These are phyloP conservation scores for Pica pica DNA, from an alignment of 2,113 vertebrate species.

Conservation along the genomic window DNA sequence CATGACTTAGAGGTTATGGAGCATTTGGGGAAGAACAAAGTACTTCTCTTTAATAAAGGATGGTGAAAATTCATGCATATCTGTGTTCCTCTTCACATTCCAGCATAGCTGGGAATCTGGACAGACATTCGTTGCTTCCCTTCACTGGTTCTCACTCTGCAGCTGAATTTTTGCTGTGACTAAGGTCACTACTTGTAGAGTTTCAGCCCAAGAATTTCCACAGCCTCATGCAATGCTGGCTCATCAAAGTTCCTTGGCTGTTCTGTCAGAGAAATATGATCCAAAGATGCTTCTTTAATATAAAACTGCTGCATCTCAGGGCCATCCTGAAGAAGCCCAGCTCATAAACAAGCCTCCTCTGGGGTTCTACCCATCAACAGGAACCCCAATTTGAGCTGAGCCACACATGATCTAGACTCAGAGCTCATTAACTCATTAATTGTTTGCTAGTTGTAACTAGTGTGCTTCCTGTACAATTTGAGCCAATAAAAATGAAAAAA, in stretches of 20 bases:
- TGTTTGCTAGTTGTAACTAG: not conserved
- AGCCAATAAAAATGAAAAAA: not conserved
- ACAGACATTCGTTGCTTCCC: not conserved
- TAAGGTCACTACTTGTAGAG: not conserved
- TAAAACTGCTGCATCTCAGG: not conserved
- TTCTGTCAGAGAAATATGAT: not conserved
- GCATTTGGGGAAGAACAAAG: not conserved
- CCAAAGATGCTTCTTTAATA: not conserved
- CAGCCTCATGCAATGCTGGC: not conserved
- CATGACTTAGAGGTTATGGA: not conserved
- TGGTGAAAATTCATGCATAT: not conserved
- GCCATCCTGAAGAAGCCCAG: not conserved
- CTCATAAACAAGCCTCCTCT: not conserved
- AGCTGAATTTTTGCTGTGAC: not conserved
- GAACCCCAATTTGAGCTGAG: not conserved
- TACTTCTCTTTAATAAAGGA: not conserved
- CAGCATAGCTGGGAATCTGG: not conserved
- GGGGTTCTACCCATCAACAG: accelerated
- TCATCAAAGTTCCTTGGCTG: not conserved
- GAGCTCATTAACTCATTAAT: not conserved
- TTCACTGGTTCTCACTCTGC: not conserved
- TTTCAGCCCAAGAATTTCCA: not conserved
- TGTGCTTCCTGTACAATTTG: not conserved
- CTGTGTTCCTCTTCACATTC: not conserved
- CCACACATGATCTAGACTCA: not conserved